Evolutionary conservation across 1,140 invertebrate species (phyloP).

Genomic region (Coenobita brevimanus): DNA sequence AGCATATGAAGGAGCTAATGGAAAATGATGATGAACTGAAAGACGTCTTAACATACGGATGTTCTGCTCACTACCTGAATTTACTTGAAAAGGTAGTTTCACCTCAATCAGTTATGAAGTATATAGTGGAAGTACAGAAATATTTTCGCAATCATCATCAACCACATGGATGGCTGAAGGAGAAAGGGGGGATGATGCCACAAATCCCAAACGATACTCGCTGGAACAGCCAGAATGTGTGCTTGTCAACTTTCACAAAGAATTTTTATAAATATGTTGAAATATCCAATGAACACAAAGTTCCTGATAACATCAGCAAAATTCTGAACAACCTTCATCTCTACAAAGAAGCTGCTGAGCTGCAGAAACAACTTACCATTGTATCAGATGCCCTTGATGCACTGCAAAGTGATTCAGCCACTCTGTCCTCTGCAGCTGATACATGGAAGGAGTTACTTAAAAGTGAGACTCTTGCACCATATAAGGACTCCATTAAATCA

Average conservation of each 20-base stretch:
- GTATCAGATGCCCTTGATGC: conserved; percentile 22
- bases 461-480: too few species aligned
- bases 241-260: conserved; percentile 15
- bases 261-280: not conserved
- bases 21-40: conserved; percentile 12
- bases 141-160: conserved; percentile 44
- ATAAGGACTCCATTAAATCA: too few species aligned
- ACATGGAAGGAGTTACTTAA: too few species aligned
- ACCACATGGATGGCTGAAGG: conserved; percentile 37
- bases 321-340: conserved; percentile 12
- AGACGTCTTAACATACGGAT: conserved; percentile 24
- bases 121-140: conserved; percentile 37
- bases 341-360: conserved; percentile 16
- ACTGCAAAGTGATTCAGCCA: too few species aligned
- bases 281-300: not conserved
- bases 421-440: too few species aligned
- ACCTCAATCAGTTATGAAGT: conserved; percentile 34
- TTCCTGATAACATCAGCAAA: conserved; percentile 9
- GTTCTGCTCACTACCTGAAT: conserved; percentile 24
- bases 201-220: conserved; percentile 34
- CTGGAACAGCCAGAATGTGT: conserved; percentile 38
- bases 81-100: conserved; percentile 35
- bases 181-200: conserved; percentile 33
- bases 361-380: conserved; percentile 1
- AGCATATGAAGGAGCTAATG: conserved; percentile 6